Evolutionary conservation across 2,888 invertebrate species (phyloP), one percentile per base, ranked within the genome.

Genomic region (Embidobia sp.): DNA sequence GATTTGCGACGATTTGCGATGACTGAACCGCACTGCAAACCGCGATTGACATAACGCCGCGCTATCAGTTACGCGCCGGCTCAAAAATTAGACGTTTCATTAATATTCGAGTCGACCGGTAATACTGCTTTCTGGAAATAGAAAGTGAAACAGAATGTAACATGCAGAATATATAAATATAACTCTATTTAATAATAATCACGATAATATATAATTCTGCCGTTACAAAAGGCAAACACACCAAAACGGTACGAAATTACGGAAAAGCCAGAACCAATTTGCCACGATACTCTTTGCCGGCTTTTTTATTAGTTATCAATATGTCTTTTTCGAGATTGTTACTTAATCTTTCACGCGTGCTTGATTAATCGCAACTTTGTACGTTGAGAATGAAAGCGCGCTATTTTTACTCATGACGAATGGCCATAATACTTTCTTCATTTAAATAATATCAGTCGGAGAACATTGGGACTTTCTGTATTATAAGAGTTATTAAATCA

Each of bases 71-170:
- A n/a, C n/a, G n/a, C n/a, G n/a, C n/a, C n/a, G n/a, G n/a, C n/a
- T n/a, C n/a, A n/a, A n/a, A n/a, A n/a, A n/a, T n/a, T n/a, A n/a
- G n/a, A n/a, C n/a, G n/a, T n/a, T n/a, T n/a, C n/a, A n/a, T n/a
- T n/a, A n/a, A n/a, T 76, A 76, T 76, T 69, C 69, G 70, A 76
- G 57, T 59, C 37, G 57, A 76, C 69, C 55, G 64, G 69, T 64
- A 57, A 51, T 35, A 26, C 69, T 59, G 51, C 76, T 63, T 76
- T 76, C 63, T 63, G 69, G 48, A 11, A 75, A 69, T 75, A 75
- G 75, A 76, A 76, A 76, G 76, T 70, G 49, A 63, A 53, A 70
- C 46, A 42, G 10, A 61, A 48, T 22, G 22, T 4, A 22, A 22
- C 22, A 3, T 22, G 22, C 6, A 4, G 22, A 22, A 22, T 22